These are phyloP conservation scores for Hesperophylax magnus DNA, from an alignment of 1,140 invertebrate species.

Conservation along the genomic window DNA sequence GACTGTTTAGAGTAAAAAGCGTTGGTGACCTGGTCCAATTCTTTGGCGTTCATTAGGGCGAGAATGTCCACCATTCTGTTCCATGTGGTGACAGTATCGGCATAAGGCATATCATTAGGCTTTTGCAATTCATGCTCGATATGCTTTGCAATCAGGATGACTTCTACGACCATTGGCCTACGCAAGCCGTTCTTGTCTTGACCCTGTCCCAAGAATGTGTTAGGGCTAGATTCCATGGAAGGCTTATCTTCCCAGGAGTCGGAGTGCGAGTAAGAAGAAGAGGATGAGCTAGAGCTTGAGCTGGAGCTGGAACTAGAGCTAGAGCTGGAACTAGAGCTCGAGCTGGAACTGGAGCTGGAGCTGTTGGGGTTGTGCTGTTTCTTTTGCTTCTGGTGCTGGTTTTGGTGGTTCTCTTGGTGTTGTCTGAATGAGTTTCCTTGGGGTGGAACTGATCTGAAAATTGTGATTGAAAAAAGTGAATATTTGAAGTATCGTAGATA, in stretches of 20 bases:
- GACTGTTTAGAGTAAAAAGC: not conserved
- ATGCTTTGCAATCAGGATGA: constrained; percentile 69
- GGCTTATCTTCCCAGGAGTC: constrained; percentile 49
- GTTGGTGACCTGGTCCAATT: constrained; percentile 66
- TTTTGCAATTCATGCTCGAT: constrained; percentile 74
- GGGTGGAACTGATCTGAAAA: not conserved
- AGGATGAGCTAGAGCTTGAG: constrained; percentile 51
- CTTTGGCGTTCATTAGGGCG: constrained; percentile 73
- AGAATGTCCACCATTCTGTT: constrained; percentile 72
- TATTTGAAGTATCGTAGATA: too few relatives aligned
- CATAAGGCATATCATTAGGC: constrained; percentile 70
- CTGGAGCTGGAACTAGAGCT: constrained; percentile 45
- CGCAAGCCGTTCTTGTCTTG: constrained; percentile 60
- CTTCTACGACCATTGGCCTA: constrained; percentile 57
- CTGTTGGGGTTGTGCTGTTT: not conserved
- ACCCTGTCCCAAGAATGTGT: not conserved
- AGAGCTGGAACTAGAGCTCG: constrained; percentile 48
- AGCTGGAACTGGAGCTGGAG: constrained; percentile 49
- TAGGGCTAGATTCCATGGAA: constrained; percentile 24
- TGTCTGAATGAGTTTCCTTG: not conserved
- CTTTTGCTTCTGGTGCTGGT: not conserved
- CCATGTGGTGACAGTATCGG: constrained; percentile 75
- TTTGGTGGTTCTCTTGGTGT: constrained; percentile 3
- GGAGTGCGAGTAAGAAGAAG: constrained; percentile 36
- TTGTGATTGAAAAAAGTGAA: too few relatives aligned